These are phyloP conservation scores for Lepidothrix coronata DNA, from an alignment of 2,113 vertebrate genomes.

Conservation along the genomic window DNA sequence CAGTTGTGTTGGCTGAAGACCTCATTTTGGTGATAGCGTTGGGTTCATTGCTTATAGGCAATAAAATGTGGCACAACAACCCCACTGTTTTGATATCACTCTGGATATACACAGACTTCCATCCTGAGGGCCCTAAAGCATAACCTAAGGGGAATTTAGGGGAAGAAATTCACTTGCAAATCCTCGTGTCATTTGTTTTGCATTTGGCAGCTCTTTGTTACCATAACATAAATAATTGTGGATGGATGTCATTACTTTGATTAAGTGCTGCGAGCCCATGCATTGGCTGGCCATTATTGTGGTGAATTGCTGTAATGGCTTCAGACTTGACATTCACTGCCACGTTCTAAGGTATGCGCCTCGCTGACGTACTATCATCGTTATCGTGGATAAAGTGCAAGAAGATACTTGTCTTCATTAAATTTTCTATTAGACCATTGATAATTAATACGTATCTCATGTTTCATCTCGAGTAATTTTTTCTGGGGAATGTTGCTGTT, in stretches of 20 bases:
- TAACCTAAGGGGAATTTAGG: conserved; percentile 54
- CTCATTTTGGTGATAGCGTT: not conserved
- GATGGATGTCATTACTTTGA: conserved; percentile 65
- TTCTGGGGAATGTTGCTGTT: conserved; percentile 43
- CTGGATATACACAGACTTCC: not conserved
- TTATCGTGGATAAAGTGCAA: conserved; percentile 63
- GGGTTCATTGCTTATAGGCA: not conserved
- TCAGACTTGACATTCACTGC: conserved; percentile 60
- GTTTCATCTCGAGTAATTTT: conserved; percentile 54
- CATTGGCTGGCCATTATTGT: conserved; percentile 68
- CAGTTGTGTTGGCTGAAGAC: not conserved
- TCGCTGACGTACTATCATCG: conserved; percentile 46
- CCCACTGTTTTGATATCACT: not conserved
- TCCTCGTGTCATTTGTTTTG: conserved; percentile 73
- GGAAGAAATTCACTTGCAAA: conserved; percentile 62
- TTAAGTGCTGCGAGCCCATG: conserved; percentile 54
- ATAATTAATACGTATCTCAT: conserved; percentile 69
- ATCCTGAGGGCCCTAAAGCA: conserved; percentile 10
- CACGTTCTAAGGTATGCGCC: conserved; percentile 42
- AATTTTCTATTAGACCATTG: conserved; percentile 69
- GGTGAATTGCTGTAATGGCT: conserved; percentile 67
- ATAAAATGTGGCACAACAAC: not conserved
- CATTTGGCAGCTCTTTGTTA: conserved; percentile 68
- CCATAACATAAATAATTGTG: conserved; percentile 66
- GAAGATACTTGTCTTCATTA: conserved; percentile 69